Conservation (phyloP, 1,140 invertebrate genomes). For the Psilanteris sp. region DNA sequence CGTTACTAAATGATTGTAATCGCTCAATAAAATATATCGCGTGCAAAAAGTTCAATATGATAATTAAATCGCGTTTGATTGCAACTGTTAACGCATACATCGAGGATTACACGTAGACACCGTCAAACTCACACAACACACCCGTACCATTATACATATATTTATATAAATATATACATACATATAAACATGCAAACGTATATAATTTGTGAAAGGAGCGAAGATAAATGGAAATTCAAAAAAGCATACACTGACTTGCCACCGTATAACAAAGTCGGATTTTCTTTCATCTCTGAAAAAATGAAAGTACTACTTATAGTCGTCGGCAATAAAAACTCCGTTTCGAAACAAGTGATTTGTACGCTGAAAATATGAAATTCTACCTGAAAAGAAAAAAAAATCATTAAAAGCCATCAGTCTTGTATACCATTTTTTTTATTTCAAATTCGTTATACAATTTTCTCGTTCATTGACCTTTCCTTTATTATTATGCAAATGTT, state of each 20-base stretch:
- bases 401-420: constrained; percentile 12
- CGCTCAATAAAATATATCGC: not conserved
- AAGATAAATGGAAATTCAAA: no score
- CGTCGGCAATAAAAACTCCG: constrained; percentile 10
- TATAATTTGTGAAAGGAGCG: no score
- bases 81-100: no score
- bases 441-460: constrained; percentile 5
- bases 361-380: constrained; percentile 24
- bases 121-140: no score
- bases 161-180: no score
- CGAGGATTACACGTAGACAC: no score
- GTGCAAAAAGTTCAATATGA: no score
- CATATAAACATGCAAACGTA: no score
- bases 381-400: not conserved
- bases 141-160: no score
- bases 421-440: constrained; percentile 9
- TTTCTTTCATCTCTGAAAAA: constrained; percentile 31
- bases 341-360: constrained; percentile 38
- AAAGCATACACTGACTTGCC: not conserved
- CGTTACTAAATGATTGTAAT: constrained; percentile 9
- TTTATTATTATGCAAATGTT: no score
- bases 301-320: constrained; percentile 32
- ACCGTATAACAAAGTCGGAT: constrained; percentile 1
- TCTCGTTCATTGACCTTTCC: constrained; percentile 37
- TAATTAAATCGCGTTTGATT: no score